phyloP scores from a whole-genome alignment of 2,797 vertebrate species.

The Gorsachius magnificus region DNA sequence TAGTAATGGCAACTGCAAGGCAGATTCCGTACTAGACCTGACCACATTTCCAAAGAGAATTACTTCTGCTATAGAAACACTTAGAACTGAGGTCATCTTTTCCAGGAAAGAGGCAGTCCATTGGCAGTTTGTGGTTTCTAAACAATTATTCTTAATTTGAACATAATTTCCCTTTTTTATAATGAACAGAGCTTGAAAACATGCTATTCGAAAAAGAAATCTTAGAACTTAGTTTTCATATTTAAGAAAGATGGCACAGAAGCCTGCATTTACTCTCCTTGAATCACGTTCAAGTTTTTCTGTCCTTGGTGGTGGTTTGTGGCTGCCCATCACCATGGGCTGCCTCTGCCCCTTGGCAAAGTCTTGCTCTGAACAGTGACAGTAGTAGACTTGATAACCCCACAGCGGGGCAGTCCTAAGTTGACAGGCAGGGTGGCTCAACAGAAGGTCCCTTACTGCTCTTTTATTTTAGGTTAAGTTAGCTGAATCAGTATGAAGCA shows the following conservation, averaged over 20 bases:
- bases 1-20: not conserved
- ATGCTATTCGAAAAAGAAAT: not conserved
- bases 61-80: rapidly evolving
- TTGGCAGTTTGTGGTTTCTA: not conserved
- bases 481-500: not conserved
- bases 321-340: not conserved
- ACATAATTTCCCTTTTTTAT: not conserved
- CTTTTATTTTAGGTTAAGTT: not conserved
- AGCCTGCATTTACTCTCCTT: not conserved
- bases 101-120: not conserved
- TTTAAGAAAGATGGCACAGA: not conserved
- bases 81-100: not conserved
- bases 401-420: not conserved
- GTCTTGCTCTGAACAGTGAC: not conserved
- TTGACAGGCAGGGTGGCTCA: not conserved
- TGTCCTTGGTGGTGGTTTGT: rapidly evolving
- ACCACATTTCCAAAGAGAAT: not conserved
- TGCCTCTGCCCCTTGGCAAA: not conserved
- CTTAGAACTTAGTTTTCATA: not conserved
- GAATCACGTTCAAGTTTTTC: not conserved
- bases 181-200: not conserved
- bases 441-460: not conserved
- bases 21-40: not conserved
- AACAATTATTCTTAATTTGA: not conserved
- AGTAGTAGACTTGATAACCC: not conserved